These are phyloP conservation scores for Mixornis gularis DNA, from an alignment of 2,113 vertebrate species.

Conservation along the genomic window DNA sequence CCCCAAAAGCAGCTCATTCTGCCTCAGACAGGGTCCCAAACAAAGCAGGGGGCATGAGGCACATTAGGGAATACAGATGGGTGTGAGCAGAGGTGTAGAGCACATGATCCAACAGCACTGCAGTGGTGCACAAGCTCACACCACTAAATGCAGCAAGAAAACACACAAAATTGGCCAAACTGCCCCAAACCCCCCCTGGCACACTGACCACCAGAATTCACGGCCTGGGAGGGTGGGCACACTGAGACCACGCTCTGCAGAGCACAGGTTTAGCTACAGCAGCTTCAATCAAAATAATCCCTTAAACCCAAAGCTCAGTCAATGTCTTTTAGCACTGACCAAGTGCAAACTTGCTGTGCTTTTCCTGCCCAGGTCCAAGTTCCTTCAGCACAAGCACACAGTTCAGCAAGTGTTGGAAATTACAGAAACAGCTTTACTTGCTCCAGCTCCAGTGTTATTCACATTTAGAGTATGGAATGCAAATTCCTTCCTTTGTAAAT, in stretches of 20 bases:
- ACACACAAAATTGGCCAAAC: too few relatives aligned
- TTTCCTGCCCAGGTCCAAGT: background rate
- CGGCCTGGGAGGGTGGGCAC: background rate
- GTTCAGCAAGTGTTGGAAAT: background rate
- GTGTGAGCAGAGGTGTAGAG: fast-evolving
- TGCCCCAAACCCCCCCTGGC: background rate
- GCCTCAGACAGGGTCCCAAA: background rate
- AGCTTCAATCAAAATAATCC: fast-evolving
- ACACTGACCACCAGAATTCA: background rate
- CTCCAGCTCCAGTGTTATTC: background rate
- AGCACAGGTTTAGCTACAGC: too few relatives aligned
- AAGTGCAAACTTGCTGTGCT: background rate
- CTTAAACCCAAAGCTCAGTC: background rate
- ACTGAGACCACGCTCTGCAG: background rate
- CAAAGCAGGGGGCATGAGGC: background rate
- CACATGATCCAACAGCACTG: fast-evolving
- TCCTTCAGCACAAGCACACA: background rate
- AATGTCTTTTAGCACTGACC: background rate
- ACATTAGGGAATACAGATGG: background rate
- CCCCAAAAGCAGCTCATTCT: background rate
- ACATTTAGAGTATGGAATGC: background rate
- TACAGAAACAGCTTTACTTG: background rate
- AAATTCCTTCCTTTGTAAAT: background rate
- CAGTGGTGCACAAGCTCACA: background rate
- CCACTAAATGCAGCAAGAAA: background rate